A percentile compares a stretch with the other conserved stretches of the same genome.
phyloP scores from a whole-genome alignment of 1,140 invertebrate species.

The Drosophila yakuba region DNA sequence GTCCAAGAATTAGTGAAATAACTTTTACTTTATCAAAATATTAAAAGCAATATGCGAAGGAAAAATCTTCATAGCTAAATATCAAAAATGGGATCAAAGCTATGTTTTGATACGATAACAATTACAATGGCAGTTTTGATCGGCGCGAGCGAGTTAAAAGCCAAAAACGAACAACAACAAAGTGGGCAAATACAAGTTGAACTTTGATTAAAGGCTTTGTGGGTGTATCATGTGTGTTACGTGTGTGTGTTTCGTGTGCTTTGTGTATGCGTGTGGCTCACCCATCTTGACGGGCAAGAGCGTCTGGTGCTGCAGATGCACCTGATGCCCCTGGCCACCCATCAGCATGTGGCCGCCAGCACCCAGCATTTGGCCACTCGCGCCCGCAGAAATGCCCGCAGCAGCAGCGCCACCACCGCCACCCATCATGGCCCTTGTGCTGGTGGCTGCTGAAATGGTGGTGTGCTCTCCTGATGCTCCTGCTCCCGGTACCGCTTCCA shows the following conservation, averaged over 20 bases:
- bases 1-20: no score
- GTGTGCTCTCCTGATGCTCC: slow-evolving; percentile 22
- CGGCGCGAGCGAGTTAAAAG: slow-evolving; percentile 41
- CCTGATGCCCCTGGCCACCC: slow-evolving; percentile 63
- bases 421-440: slow-evolving; percentile 20
- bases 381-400: slow-evolving; percentile 17
- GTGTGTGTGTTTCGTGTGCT: slow-evolving; percentile 11
- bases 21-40: neutral
- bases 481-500: neutral
- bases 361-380: slow-evolving; percentile 19
- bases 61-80: neutral
- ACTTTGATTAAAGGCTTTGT: slow-evolving; percentile 29
- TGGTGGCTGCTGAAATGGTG: slow-evolving; percentile 29
- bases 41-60: neutral
- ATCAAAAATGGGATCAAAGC: slow-evolving; percentile 37
- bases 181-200: slow-evolving; percentile 38
- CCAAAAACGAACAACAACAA: slow-evolving; percentile 61
- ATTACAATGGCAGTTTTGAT: slow-evolving; percentile 40
- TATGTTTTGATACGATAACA: slow-evolving; percentile 36
- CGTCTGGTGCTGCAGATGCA: slow-evolving; percentile 74
- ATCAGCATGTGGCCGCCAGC: slow-evolving; percentile 42
- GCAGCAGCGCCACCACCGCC: neutral
- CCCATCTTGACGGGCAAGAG: slow-evolving; percentile 77
- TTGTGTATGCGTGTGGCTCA: slow-evolving; percentile 64
- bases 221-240: slow-evolving; percentile 19